Evolutionary conservation across 2,797 vertebrate genomes (phyloP).

Genomic region (Somateria mollissima): DNA sequence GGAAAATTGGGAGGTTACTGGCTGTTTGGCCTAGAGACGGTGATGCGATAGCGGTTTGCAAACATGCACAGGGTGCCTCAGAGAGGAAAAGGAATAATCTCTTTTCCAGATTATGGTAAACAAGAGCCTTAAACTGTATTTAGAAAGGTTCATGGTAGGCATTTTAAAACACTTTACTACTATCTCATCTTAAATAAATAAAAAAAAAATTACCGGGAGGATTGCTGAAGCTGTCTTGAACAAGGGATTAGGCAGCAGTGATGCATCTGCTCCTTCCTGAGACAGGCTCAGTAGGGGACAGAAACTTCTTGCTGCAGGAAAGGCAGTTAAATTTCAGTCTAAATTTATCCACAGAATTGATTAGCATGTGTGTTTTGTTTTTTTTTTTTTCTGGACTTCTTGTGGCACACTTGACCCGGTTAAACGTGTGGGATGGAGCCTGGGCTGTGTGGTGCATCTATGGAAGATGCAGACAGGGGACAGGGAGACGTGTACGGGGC

Average conservation of each 20-base stretch:
- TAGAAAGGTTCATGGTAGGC: not conserved
- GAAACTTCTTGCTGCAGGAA: not conserved
- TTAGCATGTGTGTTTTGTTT: not conserved
- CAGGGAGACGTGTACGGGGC: not conserved
- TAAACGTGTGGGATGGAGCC: not conserved
- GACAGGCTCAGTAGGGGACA: not conserved
- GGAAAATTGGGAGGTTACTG: not conserved
- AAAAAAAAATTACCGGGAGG: not conserved
- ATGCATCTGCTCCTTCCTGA: not conserved
- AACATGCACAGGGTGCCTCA: not conserved
- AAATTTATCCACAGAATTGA: not conserved
- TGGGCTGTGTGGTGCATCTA: accelerated
- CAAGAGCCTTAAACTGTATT: not conserved
- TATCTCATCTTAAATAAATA: not conserved
- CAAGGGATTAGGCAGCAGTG: not conserved
- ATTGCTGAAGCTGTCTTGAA: not conserved
- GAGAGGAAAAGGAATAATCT: not conserved
- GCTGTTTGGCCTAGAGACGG: not conserved
- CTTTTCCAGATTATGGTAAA: not conserved
- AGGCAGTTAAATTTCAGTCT: not conserved
- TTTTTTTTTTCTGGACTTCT: not conserved
- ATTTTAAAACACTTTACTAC: not conserved
- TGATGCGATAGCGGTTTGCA: not conserved
- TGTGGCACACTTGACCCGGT: not conserved
- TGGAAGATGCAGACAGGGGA: not conserved